Evolutionary conservation across 2,888 invertebrate genomes (phyloP).

Genomic region (Sylvicola cinctus): DNA sequence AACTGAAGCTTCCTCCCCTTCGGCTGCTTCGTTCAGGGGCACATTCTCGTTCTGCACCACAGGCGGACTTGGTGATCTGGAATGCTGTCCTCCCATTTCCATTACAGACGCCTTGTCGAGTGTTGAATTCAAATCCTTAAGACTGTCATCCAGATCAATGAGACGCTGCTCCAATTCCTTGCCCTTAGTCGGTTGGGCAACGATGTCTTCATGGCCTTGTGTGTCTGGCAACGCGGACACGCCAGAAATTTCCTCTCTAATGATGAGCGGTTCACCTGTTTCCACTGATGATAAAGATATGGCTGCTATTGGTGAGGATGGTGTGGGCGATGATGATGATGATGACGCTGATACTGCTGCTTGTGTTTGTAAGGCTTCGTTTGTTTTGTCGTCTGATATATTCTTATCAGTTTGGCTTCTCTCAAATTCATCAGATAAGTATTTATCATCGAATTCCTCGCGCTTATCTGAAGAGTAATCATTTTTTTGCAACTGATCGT

Average conservation of each 20-base stretch:
- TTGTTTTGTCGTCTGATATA: conserved; percentile 1
- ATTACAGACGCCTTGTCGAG: conserved; percentile 9
- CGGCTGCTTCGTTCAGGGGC: neutral
- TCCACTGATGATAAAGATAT: neutral
- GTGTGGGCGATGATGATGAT: neutral
- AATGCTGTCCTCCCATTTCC: conserved; percentile 8
- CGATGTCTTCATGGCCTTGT: too few species aligned
- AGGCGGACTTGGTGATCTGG: neutral
- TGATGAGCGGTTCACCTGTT: too few species aligned
- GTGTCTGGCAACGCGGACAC: neutral
- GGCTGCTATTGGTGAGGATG: neutral
- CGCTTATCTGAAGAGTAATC: too few species aligned
- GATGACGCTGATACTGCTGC: neutral
- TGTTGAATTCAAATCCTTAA: conserved; percentile 11
- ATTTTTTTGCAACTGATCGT: too few species aligned
- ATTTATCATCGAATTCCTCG: conserved; percentile 3
- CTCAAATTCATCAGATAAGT: conserved; percentile 5
- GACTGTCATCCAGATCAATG: conserved; percentile 11
- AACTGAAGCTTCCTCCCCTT: neutral
- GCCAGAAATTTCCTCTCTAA: too few species aligned
- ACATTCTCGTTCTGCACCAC: neutral
- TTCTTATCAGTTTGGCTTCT: conserved; percentile 2
- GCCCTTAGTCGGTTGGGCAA: too few species aligned
- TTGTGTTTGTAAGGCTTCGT: neutral
- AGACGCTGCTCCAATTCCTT: conserved; percentile 12